Evolutionary conservation across 2,888 invertebrate species (phyloP).

Genomic region (Melanotus villosus): DNA sequence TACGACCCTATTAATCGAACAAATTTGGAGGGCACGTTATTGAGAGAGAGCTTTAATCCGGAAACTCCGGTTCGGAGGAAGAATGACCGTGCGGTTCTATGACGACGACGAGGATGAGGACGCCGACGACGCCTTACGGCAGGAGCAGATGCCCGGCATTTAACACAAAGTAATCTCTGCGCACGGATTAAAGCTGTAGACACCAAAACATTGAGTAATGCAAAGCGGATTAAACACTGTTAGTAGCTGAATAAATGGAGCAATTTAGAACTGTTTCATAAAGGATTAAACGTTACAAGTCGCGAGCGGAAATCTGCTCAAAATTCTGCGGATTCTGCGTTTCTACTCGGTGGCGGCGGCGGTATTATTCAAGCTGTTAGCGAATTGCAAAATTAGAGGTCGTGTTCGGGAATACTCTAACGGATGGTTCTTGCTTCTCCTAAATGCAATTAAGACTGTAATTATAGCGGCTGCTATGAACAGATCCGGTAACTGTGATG

Average conservation of each 20-base stretch:
- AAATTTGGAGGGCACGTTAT: not conserved
- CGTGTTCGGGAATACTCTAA: constrained; percentile 36
- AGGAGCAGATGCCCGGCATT: constrained; percentile 45
- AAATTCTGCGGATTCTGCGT: constrained; percentile 41
- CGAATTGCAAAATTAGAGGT: constrained; percentile 43
- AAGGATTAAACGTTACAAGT: constrained; percentile 52
- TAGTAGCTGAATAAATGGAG: constrained; percentile 59
- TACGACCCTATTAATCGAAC: constrained; percentile 24
- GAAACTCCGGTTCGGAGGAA: constrained; percentile 1
- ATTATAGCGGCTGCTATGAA: constrained; percentile 58
- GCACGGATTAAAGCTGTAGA: constrained; percentile 52
- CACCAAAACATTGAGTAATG: constrained; percentile 55
- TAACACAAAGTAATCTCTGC: constrained; percentile 52
- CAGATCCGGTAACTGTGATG: constrained; percentile 50
- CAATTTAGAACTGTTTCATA: constrained; percentile 57
- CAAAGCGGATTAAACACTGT: constrained; percentile 58
- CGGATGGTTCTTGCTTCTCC: constrained; percentile 52
- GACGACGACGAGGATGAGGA: not conserved
- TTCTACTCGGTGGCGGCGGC: constrained; percentile 31
- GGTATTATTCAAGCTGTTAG: constrained; percentile 33
- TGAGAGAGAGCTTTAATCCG: constrained; percentile 11
- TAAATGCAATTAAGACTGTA: constrained; percentile 60
- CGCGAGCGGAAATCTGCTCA: constrained; percentile 40
- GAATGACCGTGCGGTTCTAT: constrained; percentile 13
- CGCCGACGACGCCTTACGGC: constrained; percentile 12